Conservation (phyloP, 2,888 invertebrate species). For the Conomelus anceps region DNA sequence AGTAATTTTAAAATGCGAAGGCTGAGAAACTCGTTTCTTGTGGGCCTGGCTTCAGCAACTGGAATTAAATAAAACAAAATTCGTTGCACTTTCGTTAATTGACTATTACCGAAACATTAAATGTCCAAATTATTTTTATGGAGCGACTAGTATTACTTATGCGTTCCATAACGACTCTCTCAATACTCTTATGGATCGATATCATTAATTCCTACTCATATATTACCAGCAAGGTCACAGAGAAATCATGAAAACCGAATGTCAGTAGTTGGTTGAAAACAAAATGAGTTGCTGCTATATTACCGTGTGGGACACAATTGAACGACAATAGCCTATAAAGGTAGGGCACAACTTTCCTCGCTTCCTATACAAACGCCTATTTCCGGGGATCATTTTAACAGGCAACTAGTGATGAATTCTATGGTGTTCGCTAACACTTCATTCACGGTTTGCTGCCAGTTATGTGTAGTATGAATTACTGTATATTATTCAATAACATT, state of each 20-base stretch:
- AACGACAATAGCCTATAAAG: background rate
- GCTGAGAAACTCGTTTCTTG: background rate
- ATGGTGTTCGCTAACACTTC: background rate
- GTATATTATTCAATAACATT: background rate
- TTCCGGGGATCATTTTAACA: background rate
- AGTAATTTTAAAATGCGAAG: background rate
- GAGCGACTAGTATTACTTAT: too few relatives aligned
- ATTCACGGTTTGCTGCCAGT: background rate
- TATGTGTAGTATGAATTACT: background rate
- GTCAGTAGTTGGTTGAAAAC: background rate
- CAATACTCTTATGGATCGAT: background rate
- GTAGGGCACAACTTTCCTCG: background rate
- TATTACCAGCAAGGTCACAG: background rate
- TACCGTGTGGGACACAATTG: background rate
- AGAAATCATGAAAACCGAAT: background rate
- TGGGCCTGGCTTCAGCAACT: too few relatives aligned
- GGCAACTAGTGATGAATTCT: background rate
- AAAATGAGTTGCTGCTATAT: background rate
- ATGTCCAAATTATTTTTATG: too few relatives aligned
- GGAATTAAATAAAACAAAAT: too few relatives aligned
- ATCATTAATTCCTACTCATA: background rate
- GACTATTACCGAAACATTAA: too few relatives aligned
- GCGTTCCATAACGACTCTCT: too few relatives aligned
- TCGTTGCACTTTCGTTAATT: too few relatives aligned
- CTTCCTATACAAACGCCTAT: background rate